Base-by-base conservation (phyloP, 2,113 vertebrate genomes). In the Cacatua alba region DNA sequence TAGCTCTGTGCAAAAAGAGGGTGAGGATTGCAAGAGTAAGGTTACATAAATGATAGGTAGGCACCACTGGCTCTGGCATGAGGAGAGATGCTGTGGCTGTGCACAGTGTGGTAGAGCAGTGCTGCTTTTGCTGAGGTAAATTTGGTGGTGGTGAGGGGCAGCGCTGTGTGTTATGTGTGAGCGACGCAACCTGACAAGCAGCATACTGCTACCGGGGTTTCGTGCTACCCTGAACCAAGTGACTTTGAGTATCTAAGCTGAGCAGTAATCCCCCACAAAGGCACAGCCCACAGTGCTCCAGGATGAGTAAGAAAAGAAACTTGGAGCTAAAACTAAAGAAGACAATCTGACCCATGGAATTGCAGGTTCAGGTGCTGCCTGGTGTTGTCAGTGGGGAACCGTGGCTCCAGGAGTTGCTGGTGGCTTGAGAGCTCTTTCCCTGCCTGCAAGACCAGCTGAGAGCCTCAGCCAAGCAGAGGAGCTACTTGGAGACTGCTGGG, bases 31-130 rank as follows among this genome's bases (percentile, higher is more conserved):
- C 39, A 18, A 52, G n/a, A 20, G 21, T 14, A 64, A 71, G 28
- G 39, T 31, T 49, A 9, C 20, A 13, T 10, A 14, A 48, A 37
- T 0, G 4, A 17, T 6, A 29, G 35, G 15, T 31, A 71, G 39
- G 62, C 37, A 16, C 8, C 2, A 2, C 13, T 29, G 81, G 17
- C 68, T 63, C 8, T 0, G 4, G 35, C 1, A 2, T 2, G 25
- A 52, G 19, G 37, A 59, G 12, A 31, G 72, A 53, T 63, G 77
- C 80, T 37, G 33, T 33, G 31, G 23, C 59, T 6, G 2, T 8
- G 16, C 2, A 5, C 33, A 46, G 25, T 2, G 55, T 24, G 52
- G 15, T 14, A 41, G 33, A 81, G 59, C 0, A 0, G 35, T 26
- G 11, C 48, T 28, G 62, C n/a, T 60, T 64, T 78, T 3, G 17